Conservation (phyloP, 2,888 invertebrate genomes). For the Caenorhabditis imperialis region DNA sequence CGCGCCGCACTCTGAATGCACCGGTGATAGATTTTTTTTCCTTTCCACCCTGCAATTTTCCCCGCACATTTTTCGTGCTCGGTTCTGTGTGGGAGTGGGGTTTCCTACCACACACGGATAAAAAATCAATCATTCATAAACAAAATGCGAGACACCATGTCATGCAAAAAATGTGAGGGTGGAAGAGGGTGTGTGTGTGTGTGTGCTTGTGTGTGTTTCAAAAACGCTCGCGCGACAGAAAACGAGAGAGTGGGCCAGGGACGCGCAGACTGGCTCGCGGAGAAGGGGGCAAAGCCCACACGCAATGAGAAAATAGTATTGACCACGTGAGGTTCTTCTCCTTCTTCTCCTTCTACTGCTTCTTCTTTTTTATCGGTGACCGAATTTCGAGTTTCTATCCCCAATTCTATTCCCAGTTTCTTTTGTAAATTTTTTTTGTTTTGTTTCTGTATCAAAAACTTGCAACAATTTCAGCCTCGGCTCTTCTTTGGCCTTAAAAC, state of each 20-base stretch:
- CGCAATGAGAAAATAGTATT: slow-evolving; percentile 7
- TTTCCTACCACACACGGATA: slow-evolving; percentile 4
- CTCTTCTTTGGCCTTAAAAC: slow-evolving; percentile 44
- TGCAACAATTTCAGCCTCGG: slow-evolving; percentile 53
- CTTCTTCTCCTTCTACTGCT: too few species aligned
- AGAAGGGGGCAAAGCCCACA: slow-evolving; percentile 21
- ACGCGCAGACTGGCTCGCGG: slow-evolving; percentile 20
- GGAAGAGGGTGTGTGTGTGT: too few species aligned
- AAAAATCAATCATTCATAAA: not conserved
- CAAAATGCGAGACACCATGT: slow-evolving; percentile 3
- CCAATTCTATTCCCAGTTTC: slow-evolving; percentile 2
- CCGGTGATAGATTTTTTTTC: too few species aligned
- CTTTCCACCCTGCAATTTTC: too few species aligned
- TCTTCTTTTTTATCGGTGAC: too few species aligned
- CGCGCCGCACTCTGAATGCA: too few species aligned
- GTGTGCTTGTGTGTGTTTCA: slow-evolving; percentile 45
- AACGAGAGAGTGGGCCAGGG: not conserved
- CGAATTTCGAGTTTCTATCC: not conserved
- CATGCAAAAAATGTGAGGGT: slow-evolving; percentile 9
- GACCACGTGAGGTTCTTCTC: slow-evolving; percentile 12
- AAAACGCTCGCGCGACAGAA: slow-evolving; percentile 10
- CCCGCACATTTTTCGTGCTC: too few species aligned
- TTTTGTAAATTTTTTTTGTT: slow-evolving; percentile 1
- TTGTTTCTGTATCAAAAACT: not conserved
- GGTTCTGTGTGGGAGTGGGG: too few species aligned